These are phyloP conservation scores for Coreoperca whiteheadi DNA, from an alignment of 2,113 vertebrate species.

Conservation along the genomic window DNA sequence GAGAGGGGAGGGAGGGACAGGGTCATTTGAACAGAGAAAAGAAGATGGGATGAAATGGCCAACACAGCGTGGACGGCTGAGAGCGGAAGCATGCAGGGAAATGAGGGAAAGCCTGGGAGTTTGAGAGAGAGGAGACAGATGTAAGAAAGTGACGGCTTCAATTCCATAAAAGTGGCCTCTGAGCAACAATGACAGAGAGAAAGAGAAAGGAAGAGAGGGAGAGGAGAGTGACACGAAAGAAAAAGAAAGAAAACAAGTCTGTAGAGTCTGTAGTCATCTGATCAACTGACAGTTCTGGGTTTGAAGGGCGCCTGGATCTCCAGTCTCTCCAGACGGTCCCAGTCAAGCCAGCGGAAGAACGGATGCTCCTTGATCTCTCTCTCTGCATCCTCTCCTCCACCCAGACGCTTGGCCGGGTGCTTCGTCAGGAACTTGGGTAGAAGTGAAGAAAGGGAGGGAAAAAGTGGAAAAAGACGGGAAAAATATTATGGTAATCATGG, in stretches of 20 bases:
- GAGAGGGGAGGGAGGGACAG: neutral
- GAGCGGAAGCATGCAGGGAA: constrained; percentile 18
- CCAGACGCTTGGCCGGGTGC: constrained; percentile 90
- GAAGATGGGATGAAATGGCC: constrained; percentile 39
- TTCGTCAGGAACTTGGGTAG: constrained; percentile 89
- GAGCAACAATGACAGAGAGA: constrained; percentile 12
- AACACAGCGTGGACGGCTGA: constrained; percentile 7
- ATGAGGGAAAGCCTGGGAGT: constrained; percentile 25
- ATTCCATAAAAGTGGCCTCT: constrained; percentile 37
- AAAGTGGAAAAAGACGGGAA: neutral
- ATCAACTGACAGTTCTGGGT: constrained; percentile 90
- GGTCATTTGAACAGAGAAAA: neutral
- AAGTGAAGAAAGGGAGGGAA: neutral
- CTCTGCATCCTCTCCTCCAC: constrained; percentile 88
- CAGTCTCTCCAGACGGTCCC: constrained; percentile 90
- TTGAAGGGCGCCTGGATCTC: constrained; percentile 92
- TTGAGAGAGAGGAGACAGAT: constrained; percentile 45
- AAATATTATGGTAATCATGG: neutral
- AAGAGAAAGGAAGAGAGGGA: neutral
- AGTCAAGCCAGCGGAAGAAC: constrained; percentile 95
- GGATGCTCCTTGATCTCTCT: constrained; percentile 89
- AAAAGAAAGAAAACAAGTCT: neutral
- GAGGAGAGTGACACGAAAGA: neutral
- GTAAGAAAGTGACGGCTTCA: constrained; percentile 50
- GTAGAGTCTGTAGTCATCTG: constrained; percentile 14